Evolutionary conservation across 1,140 invertebrate genomes (phyloP), one percentile per base, ranked within the genome.

Genomic region (Hylyphantes graminicola): DNA sequence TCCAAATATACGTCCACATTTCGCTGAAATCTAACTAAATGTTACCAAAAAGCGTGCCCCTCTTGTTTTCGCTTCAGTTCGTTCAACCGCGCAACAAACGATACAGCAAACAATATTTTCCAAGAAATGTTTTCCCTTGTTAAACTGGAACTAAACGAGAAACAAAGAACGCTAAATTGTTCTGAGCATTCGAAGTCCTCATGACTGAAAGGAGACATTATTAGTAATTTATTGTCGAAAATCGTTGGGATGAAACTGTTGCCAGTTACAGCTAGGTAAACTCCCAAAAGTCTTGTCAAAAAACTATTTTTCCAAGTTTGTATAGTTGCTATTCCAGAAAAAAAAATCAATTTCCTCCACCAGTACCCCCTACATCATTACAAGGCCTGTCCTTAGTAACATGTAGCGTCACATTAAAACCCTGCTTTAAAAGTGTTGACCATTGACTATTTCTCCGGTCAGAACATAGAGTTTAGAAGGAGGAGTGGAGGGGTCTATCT

Each of bases 211-310:
- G 67, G 64, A 59, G 68, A 63, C 67, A 57, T 51, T 50, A 73
- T 81, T 81, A 64, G 57, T 81, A 81, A 73, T 81, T 81, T 73
- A 72, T 64, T 65, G 76, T 64, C n/a, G 35, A 57, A 55, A 11
- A 57, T 4, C 5, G 11, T 8, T 8, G 55, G 54, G 67, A 53
- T 17, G 11, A 65, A 55, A 73, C 68, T 81, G 68, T 80, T 80
- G 77, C 77, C 77, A 80, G 35, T 51, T 64, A 57, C 79, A 81
- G 79, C 79, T 81, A 73, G 15, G 64, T 70, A 81, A 81, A 81
- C 63, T 73, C 73, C 35, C 35, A 81, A 70, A 70, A 78, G 59
- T 70, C 68, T 17, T 70, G 68, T 53, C 50, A 70, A 70, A 70
- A 51, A 70, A 70, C 68, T 13, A n/a, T 70, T 70, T 68, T 51